phyloP scores from a whole-genome alignment of 2,888 invertebrate species.

The Chrysodeixis includens region DNA sequence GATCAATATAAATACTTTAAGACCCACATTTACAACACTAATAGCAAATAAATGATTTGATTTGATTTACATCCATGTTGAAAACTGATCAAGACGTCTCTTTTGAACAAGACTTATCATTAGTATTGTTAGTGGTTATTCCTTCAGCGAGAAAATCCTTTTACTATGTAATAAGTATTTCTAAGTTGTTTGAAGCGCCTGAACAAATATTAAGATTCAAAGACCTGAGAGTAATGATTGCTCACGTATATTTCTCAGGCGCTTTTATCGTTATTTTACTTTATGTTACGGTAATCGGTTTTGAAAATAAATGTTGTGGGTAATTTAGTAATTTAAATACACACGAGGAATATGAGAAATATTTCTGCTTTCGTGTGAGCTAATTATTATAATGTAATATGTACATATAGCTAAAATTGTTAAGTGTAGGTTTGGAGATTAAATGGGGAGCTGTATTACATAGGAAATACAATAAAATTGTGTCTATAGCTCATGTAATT shows the following conservation, averaged over 20 bases:
- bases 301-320: not conserved
- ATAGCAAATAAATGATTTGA: no score
- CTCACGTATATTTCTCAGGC: conserved; percentile 31
- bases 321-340: not conserved
- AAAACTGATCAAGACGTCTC: not conserved
- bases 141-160: not conserved
- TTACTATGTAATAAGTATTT: not conserved
- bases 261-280: not conserved
- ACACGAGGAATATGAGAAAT: no score
- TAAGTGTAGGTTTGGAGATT: no score
- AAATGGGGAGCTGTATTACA: no score
- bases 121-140: conserved; percentile 9
- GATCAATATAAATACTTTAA: no score
- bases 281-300: not conserved
- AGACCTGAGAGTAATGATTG: conserved; percentile 22
- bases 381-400: no score
- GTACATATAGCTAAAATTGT: no score
- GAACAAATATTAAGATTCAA: conserved; percentile 31
- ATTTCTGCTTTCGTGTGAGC: no score
- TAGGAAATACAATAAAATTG: no score
- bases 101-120: not conserved
- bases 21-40: no score
- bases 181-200: conserved; percentile 17
- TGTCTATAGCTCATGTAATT: no score
- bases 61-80: no score